phyloP scores from a whole-genome alignment of 2,797 vertebrate species.

The Spizella passerina region DNA sequence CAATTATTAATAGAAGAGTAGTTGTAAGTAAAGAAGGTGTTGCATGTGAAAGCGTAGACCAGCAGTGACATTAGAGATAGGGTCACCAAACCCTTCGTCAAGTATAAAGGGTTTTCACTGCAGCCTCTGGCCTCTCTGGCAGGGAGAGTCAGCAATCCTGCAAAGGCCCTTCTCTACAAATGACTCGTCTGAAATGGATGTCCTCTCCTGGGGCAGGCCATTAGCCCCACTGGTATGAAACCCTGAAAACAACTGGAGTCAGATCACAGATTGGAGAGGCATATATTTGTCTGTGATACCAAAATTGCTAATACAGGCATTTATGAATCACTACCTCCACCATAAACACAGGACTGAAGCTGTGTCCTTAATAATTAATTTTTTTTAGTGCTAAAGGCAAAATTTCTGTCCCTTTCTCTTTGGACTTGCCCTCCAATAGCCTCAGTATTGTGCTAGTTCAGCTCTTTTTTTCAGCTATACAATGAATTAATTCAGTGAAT shows the following conservation, averaged over 20 bases:
- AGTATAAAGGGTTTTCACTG: neutral
- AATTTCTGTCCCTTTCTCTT: neutral
- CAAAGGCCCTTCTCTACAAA: neutral
- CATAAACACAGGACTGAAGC: neutral
- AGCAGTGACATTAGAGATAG: no score
- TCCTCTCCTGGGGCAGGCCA: neutral
- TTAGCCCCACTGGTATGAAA: neutral
- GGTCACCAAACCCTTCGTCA: fast-evolving
- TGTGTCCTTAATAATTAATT: neutral
- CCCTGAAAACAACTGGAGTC: neutral
- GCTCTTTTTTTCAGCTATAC: neutral
- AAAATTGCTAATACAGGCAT: neutral
- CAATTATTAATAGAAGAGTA: neutral
- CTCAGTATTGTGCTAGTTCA: neutral
- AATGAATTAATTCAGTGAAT: neutral
- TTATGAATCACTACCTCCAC: neutral
- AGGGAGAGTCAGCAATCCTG: neutral
- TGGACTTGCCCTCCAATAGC: neutral
- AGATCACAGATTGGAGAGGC: neutral
- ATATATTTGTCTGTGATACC: neutral
- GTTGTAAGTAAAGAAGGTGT: neutral
- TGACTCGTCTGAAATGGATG: neutral
- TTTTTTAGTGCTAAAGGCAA: neutral
- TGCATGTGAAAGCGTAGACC: neutral
- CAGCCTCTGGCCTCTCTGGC: neutral